These are phyloP conservation scores for Rhopalosiphum maidis DNA, from an alignment of 1,140 invertebrate species.

Conservation along the genomic window DNA sequence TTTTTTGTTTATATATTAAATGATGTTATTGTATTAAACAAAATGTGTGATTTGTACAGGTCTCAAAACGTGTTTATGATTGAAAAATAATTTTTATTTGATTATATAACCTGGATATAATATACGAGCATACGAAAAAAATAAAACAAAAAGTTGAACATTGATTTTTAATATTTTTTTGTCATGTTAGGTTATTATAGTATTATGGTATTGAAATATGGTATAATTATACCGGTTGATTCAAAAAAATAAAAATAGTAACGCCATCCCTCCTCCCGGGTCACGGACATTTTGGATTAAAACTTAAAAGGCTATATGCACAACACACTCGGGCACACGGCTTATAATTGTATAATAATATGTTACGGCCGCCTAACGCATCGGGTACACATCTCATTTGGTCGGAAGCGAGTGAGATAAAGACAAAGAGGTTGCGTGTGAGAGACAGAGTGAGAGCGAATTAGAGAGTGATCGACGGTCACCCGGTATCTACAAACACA, in stretches of 20 bases:
- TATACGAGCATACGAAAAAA: too few species aligned
- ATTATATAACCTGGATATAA: background rate
- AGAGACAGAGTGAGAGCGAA: too few species aligned
- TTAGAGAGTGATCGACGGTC: background rate
- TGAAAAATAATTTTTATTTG: background rate
- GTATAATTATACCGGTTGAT: background rate
- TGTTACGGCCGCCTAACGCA: too few species aligned
- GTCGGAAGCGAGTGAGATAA: background rate
- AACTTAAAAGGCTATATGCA: background rate
- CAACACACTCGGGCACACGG: too few species aligned
- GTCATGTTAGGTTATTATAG: too few species aligned
- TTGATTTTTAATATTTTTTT: background rate
- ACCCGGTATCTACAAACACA: slow-evolving; percentile 2
- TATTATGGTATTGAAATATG: too few species aligned
- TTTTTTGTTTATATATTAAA: too few species aligned
- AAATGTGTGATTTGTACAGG: background rate
- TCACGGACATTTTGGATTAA: background rate
- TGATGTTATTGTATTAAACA: too few species aligned
- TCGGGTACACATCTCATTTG: background rate
- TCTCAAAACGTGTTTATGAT: background rate
- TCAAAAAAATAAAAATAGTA: background rate
- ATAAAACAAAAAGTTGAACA: background rate
- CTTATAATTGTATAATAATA: background rate
- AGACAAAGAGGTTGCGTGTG: too few species aligned
- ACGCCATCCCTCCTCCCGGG: background rate